Conservation (phyloP, 2,113 vertebrate species). For the Nanorana parkeri region DNA sequence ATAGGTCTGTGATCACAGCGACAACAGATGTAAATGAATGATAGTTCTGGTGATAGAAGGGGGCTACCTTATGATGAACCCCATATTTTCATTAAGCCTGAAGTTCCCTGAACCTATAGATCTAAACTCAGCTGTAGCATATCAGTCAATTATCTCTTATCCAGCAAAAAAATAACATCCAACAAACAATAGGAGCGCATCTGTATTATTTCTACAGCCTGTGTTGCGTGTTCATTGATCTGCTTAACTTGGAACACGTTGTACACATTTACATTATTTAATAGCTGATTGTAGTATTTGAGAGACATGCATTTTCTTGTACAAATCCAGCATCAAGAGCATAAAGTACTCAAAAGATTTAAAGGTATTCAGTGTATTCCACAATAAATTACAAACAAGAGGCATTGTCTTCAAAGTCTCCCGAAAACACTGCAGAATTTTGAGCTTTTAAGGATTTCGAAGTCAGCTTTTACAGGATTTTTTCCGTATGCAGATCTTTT, state of each 20-base stretch:
- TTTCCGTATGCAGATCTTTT: neutral
- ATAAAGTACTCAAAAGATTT: neutral
- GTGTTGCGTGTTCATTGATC: too few relatives aligned
- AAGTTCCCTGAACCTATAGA: too few relatives aligned
- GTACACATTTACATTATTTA: neutral
- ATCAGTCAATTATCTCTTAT: too few relatives aligned
- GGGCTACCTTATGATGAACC: too few relatives aligned
- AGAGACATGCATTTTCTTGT: slow-evolving; percentile 13
- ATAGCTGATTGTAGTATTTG: neutral
- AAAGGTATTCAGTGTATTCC: neutral
- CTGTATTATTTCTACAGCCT: too few relatives aligned
- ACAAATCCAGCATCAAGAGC: slow-evolving; percentile 3
- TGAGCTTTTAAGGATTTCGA: neutral
- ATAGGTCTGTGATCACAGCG: too few relatives aligned
- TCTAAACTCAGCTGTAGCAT: too few relatives aligned
- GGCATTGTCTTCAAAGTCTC: neutral
- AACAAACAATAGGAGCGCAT: too few relatives aligned
- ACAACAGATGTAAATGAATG: too few relatives aligned
- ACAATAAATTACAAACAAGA: neutral
- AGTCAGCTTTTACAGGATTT: neutral
- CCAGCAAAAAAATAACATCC: too few relatives aligned
- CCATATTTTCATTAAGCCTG: too few relatives aligned
- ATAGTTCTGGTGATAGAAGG: too few relatives aligned
- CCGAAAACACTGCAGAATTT: neutral
- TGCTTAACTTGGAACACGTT: neutral